Evolutionary conservation across 2,113 vertebrate genomes (phyloP), one percentile per base, ranked within the genome.

Genomic region (Otolemur garnettii): DNA sequence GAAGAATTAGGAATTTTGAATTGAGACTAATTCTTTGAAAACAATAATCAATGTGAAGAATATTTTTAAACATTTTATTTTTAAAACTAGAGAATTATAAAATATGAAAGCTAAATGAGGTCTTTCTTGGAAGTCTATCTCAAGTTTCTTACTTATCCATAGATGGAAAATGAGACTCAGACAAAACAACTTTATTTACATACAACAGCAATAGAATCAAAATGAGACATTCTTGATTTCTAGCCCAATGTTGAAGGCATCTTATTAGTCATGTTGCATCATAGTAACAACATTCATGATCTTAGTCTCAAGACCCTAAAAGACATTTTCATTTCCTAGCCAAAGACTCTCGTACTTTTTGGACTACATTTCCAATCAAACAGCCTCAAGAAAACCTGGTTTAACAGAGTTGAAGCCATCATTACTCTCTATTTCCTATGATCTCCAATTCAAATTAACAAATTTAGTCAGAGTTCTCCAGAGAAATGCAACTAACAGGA

Each of bases 1-100:
- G 28, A 84, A 77, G 26, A 22, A 78, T 15, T 4, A 68, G 74
- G 64, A 74, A 84, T 96, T 79, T 74, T 85, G 11, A 89, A 33
- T 88, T 60, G n/a, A 53, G 4, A 55, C 13, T 87, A 77, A 83
- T 57, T 92, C 30, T 93, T 85, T 87, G 21, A 77, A 91, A 93
- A 75, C 62, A 2, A 33, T 81, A 90, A 84, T 77, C 6, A 66
- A 26, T 72, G 5, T 59, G 55, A 81, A 85, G 60, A 21, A 92
- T 19, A 71, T 71, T 35, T 35, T 30, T 69, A 86, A 66, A 30
- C 7, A 22, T 75, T 26, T 68, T 68, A 19, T 28, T 82, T 84
- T 84, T 66, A 28, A 7, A 72, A 35, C 38, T 33, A 72, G 7
- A 26, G 6, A 83, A 85, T 53, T 74, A 68, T 4, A 79, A 57